Base-by-base conservation (phyloP, 2,113 vertebrate genomes). In the Prunella fulvescens region DNA sequence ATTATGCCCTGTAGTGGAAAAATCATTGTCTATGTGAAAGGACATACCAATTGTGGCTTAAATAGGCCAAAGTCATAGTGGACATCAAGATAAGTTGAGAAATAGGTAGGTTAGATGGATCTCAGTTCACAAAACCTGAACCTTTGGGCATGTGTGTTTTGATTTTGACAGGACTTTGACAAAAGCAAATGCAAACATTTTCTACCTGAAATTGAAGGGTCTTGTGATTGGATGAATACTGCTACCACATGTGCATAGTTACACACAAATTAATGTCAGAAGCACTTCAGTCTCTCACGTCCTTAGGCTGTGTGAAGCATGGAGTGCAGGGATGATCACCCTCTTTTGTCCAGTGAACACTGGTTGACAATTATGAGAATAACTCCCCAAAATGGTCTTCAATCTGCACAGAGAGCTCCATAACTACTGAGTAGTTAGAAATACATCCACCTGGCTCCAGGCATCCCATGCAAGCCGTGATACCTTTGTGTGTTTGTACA, bases 221-320 rank as follows among this genome's bases (percentile, higher is more conserved):
- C 28, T 56, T 48, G 17, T 44, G 12, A 11, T 18, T 54, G 39
- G 9, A n/a, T 84, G 33, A 62, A 2, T 62, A 15, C 33, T 39
- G 8, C 25, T 66, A 14, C 48, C n/a, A 11, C 18, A 10, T 0
- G 0, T n/a, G 6, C 0, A 0, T 15, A 14, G 66, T 80, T 65
- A 47, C 11, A 23, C 29, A 24, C 39, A 19, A 33, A 58, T 47
- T 53, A 39, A 12, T 1, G 0, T 25, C 56, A 45, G 54, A 65
- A 57, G 25, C n/a, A 20, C 10, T 12, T 54, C 20, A 12, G 31
- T 45, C 22, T 66, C 14, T 79, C 5, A 0, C 45, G 16, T 54
- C 12, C 25, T 29, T 33, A n/a, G 18, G 16, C 35, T 65, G 26
- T 5, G 11, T 48, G n/a, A 29, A 23, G 20, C 12, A 14, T 29